Evolutionary conservation across 1,140 invertebrate genomes (phyloP).

Genomic region (Drosophila bocqueti): DNA sequence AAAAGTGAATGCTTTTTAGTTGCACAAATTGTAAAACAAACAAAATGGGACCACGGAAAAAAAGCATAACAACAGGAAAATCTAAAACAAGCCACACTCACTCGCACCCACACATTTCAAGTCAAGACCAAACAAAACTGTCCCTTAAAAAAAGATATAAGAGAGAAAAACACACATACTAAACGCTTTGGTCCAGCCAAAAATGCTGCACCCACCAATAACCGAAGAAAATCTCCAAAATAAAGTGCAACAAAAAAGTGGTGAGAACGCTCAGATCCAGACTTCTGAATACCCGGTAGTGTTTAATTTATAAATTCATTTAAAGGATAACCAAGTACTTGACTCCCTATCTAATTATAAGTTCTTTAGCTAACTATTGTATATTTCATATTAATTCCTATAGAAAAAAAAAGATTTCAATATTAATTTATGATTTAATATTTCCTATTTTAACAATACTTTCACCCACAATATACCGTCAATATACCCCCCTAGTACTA

Average conservation of each 20-base stretch:
- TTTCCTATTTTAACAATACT: too few relatives aligned
- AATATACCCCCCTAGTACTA: neutral
- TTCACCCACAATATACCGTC: neutral
- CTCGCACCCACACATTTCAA: constrained; percentile 13
- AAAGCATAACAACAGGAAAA: constrained; percentile 21
- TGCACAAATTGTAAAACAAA: constrained; percentile 81
- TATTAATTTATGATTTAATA: too few relatives aligned
- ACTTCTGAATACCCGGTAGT: neutral
- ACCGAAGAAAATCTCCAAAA: constrained; percentile 56
- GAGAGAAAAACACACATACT: constrained; percentile 10
- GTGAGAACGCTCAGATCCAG: neutral
- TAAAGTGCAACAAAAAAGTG: constrained; percentile 22
- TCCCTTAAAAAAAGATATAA: constrained; percentile 14
- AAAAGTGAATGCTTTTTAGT: constrained; percentile 82
- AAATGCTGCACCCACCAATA: constrained; percentile 29
- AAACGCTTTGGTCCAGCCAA: constrained; percentile 31
- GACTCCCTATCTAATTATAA: too few relatives aligned
- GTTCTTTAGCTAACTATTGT: too few relatives aligned
- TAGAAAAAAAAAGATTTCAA: too few relatives aligned
- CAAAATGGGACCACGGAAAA: constrained; percentile 45
- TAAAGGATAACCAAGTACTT: too few relatives aligned
- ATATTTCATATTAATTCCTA: too few relatives aligned
- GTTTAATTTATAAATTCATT: neutral
- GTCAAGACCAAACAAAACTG: constrained; percentile 31
- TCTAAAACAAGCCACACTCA: constrained; percentile 10